Conservation (phyloP, 2,888 invertebrate genomes). For the Euphydryas editha region DNA sequence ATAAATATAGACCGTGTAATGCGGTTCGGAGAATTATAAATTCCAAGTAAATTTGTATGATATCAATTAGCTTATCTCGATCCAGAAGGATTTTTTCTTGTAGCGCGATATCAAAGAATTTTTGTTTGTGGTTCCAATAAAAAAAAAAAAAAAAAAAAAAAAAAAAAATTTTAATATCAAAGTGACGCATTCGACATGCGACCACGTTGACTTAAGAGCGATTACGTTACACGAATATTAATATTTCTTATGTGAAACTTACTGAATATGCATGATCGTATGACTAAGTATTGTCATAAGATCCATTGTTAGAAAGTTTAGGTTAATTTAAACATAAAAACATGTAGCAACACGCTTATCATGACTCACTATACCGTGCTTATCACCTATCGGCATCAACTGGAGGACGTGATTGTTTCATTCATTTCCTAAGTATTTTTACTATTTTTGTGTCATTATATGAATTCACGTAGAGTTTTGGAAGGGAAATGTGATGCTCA, state of each 20-base stretch:
- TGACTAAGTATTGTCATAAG: slow-evolving; percentile 32
- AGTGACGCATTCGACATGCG: slow-evolving; percentile 14
- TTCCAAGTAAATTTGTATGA: slow-evolving; percentile 7
- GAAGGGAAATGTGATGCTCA: slow-evolving; percentile 33
- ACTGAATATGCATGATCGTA: slow-evolving; percentile 35
- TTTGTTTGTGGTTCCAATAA: too few species aligned
- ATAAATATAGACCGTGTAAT: background rate
- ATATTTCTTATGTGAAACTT: slow-evolving; percentile 31
- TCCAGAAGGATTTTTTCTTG: slow-evolving; percentile 9
- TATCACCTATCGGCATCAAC: background rate
- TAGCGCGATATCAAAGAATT: slow-evolving; percentile 16
- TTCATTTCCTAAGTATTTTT: background rate
- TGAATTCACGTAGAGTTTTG: background rate
- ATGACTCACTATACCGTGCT: slow-evolving; percentile 3
- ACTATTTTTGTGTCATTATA: background rate
- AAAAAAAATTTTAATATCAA: slow-evolving; percentile 12
- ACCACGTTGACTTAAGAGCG: slow-evolving; percentile 16
- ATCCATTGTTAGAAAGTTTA: slow-evolving; percentile 38
- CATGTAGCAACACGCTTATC: slow-evolving; percentile 18
- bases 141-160: too few species aligned
- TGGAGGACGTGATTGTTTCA: slow-evolving; percentile 6
- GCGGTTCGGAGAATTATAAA: background rate
- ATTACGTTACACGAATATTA: slow-evolving; percentile 18
- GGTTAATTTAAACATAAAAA: slow-evolving; percentile 22
- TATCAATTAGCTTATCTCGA: slow-evolving; percentile 16